Conservation (phyloP, 2,797 vertebrate species). For the Setipinna tenuifilis region DNA sequence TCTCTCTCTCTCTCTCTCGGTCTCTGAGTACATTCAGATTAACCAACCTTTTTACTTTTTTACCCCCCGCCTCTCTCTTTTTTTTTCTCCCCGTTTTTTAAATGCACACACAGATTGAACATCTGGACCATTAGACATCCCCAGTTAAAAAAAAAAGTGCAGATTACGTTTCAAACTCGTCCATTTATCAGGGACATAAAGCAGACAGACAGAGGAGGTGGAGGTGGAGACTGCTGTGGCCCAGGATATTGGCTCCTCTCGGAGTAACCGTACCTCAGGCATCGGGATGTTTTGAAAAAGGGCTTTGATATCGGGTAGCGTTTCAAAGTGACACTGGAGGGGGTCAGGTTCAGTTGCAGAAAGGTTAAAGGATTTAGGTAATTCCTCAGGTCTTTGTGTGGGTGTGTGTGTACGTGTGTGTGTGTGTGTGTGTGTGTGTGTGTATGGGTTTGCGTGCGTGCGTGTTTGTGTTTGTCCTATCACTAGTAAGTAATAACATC, state of each 20-base stretch:
- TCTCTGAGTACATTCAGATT: background rate
- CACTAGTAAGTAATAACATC: background rate
- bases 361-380: background rate
- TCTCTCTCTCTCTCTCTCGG: background rate
- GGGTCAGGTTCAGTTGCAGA: background rate
- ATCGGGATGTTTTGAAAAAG: background rate
- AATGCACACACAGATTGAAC: background rate
- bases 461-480: background rate
- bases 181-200: background rate
- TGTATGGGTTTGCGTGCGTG: background rate
- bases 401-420: conserved; percentile 8
- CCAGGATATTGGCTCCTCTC: background rate
- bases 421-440: background rate
- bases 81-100: background rate
- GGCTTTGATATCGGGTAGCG: background rate
- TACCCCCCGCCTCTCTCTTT: background rate
- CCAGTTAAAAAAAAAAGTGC: conserved; percentile 8
- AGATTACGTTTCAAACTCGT: conserved; percentile 15
- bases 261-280: background rate
- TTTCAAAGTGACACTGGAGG: background rate
- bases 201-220: background rate
- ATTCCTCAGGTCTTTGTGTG: background rate
- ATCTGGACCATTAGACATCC: conserved; percentile 10
- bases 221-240: background rate
- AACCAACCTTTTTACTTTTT: background rate